Percentiles rank a stretch among this genome's conserved stretches.
Conservation (phyloP, 2,797 vertebrate species). For the Phoxinus dragarum region DNA sequence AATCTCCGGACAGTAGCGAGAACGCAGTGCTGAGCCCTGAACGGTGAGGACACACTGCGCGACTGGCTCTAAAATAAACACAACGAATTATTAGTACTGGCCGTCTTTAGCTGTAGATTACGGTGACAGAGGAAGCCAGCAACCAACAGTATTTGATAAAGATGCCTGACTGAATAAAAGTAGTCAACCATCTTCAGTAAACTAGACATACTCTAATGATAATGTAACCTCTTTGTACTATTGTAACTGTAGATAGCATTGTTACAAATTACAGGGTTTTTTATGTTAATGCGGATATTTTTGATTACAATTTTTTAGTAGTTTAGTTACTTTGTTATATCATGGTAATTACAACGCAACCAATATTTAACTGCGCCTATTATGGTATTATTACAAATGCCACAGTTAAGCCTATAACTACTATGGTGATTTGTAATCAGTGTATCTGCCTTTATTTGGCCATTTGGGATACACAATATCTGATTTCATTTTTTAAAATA, state of each 20-base stretch:
- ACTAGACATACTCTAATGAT: neutral
- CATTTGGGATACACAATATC: neutral
- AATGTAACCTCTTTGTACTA: neutral
- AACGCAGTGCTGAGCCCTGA: conserved; percentile 45
- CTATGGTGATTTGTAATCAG: neutral
- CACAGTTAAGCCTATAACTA: too few species aligned
- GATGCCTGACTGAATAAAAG: neutral
- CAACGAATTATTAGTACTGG: neutral
- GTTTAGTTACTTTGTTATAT: neutral
- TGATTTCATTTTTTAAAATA: neutral
- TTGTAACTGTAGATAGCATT: too few species aligned
- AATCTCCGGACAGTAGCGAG: conserved; percentile 38
- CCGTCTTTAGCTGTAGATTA: neutral
- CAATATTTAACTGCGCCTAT: neutral
- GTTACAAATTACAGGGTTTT: too few species aligned
- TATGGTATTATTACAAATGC: neutral
- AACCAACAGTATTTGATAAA: neutral
- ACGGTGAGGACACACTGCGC: conserved; percentile 28
- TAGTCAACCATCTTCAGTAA: neutral
- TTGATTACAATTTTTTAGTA: neutral
- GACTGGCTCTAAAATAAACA: neutral
- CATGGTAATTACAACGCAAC: neutral
- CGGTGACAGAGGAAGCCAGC: neutral
- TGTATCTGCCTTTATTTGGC: neutral
- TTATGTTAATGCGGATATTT: neutral